These are phyloP conservation scores for Sitobion miscanthi DNA, from an alignment of 1,140 invertebrate genomes.

Conservation along the genomic window DNA sequence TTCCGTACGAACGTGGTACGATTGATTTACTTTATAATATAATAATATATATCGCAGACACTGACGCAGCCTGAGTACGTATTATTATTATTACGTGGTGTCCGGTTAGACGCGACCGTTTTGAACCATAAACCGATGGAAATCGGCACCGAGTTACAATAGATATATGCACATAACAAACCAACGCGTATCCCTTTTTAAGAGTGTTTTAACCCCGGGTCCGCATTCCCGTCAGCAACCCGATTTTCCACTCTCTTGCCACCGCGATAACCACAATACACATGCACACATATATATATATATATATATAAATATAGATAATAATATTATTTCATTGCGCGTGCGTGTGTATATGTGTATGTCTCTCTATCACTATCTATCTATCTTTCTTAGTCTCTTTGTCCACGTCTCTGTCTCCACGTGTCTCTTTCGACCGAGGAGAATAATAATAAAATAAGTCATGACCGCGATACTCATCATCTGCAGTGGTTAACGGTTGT, in stretches of 20 bases:
- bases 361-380: background rate
- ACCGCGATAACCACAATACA: background rate
- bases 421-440: background rate
- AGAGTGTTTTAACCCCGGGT: slow-evolving; percentile 48
- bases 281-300: background rate
- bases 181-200: background rate
- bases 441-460: background rate
- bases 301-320: background rate
- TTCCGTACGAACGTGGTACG: background rate
- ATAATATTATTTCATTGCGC: too few species aligned
- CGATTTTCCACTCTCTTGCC: background rate
- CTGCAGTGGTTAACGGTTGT: slow-evolving; percentile 11
- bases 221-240: slow-evolving; percentile 1
- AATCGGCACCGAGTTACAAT: background rate
- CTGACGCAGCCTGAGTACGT: background rate
- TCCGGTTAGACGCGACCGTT: slow-evolving; percentile 16
- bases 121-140: slow-evolving; percentile 48
- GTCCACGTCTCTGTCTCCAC: background rate
- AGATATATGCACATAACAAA: background rate
- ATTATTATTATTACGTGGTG: background rate
- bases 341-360: too few species aligned
- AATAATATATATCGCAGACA: background rate
- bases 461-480: slow-evolving; percentile 45
- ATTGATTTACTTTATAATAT: background rate
- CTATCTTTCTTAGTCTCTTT: background rate